These are phyloP conservation scores for Chrysina gloriosa DNA, from an alignment of 2,888 invertebrate species.

Conservation along the genomic window DNA sequence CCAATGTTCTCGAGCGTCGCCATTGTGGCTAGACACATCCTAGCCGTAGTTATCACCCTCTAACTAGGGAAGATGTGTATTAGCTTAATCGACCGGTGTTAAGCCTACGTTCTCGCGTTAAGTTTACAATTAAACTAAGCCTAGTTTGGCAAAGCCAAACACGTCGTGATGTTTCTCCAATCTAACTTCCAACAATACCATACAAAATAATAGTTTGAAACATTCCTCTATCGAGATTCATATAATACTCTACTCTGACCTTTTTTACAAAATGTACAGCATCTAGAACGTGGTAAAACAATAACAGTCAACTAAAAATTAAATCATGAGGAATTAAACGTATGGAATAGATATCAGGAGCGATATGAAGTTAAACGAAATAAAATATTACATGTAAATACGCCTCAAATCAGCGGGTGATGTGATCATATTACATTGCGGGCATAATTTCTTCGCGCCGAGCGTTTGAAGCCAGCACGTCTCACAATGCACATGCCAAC, in stretches of 20 bases:
- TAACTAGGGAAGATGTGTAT: too few relatives aligned
- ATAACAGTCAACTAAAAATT: neutral
- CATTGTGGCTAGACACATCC: too few relatives aligned
- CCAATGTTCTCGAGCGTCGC: too few relatives aligned
- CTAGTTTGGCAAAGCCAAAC: too few relatives aligned
- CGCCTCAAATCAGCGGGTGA: conserved; percentile 86
- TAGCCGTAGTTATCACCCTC: too few relatives aligned
- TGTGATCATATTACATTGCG: conserved; percentile 94
- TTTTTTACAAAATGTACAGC: conserved; percentile 6
- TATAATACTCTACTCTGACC: neutral
- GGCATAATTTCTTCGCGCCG: conserved; percentile 92
- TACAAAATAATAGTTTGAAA: neutral
- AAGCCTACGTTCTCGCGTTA: too few relatives aligned
- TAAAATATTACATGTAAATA: conserved; percentile 80
- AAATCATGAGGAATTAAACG: neutral
- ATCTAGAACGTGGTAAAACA: neutral
- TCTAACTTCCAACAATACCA: too few relatives aligned
- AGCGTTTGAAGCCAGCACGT: conserved; percentile 79
- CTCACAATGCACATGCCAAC: conserved; percentile 98
- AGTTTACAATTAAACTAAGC: too few relatives aligned
- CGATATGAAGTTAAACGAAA: neutral
- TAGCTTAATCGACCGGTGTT: too few relatives aligned
- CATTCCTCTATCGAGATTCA: neutral
- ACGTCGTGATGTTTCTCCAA: too few relatives aligned
- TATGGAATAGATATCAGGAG: neutral